phyloP scores from a whole-genome alignment of 1,140 invertebrate species.

The Aphelenchoides besseyi region DNA sequence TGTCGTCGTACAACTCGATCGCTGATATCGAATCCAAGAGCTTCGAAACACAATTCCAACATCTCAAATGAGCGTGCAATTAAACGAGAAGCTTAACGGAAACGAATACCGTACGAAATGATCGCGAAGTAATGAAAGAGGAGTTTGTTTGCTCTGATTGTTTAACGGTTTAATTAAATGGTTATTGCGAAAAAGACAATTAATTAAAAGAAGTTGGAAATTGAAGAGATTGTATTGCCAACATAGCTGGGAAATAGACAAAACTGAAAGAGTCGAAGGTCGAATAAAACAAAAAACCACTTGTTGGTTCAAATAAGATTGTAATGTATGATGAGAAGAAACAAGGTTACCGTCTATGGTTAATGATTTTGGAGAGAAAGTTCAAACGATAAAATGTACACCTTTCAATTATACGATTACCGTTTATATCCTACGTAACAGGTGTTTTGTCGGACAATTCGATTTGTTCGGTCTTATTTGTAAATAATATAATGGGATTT shows the following conservation, averaged over 20 bases:
- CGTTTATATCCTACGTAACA: no score
- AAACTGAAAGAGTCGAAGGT: background rate
- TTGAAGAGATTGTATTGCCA: no score
- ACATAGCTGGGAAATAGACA: no score
- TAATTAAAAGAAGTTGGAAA: background rate
- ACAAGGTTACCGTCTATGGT: background rate
- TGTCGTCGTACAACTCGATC: no score
- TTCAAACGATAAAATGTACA: background rate
- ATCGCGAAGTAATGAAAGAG: background rate
- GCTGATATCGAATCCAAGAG: constrained; percentile 9
- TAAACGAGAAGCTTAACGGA: background rate
- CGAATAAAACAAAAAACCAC: background rate
- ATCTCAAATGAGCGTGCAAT: background rate
- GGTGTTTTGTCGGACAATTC: no score
- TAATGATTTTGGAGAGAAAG: background rate
- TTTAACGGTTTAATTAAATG: background rate
- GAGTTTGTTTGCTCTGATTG: background rate
- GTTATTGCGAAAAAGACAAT: no score
- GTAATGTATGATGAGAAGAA: background rate
- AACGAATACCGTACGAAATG: background rate
- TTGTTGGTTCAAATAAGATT: background rate
- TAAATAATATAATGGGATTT: no score
- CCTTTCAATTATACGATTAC: no score
- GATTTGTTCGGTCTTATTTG: no score
- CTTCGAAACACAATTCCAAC: background rate